Percentiles rank a stretch among this genome's conserved stretches.
Conservation (phyloP, 1,140 invertebrate genomes). For the Branchinecta lynchi region DNA sequence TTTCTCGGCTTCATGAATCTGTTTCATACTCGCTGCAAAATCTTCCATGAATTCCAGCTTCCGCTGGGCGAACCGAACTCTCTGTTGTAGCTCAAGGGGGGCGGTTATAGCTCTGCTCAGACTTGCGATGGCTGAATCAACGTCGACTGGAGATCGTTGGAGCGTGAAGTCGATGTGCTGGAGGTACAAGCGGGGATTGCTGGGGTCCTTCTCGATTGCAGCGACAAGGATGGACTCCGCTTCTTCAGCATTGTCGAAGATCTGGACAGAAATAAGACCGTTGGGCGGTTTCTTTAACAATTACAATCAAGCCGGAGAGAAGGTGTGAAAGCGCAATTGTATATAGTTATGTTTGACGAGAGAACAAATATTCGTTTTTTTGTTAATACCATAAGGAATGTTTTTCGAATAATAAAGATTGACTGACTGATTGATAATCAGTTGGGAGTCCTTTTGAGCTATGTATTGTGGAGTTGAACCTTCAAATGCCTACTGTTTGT, state of each 20-base stretch:
- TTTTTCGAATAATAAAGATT: no score
- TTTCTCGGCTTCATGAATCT: neutral
- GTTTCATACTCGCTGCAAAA: neutral
- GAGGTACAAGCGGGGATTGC: neutral
- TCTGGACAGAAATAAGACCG: neutral
- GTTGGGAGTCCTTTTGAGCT: no score
- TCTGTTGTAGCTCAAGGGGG: neutral
- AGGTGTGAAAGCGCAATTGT: no score
- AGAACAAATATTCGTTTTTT: no score
- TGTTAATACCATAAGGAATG: no score
- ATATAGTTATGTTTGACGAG: no score
- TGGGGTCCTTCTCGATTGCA: neutral
- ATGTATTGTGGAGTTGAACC: no score
- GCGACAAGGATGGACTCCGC: neutral
- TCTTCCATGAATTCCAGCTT: neutral
- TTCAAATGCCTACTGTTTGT: no score
- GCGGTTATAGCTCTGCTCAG: neutral
- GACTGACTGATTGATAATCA: no score
- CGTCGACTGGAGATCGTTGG: neutral
- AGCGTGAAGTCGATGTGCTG: neutral
- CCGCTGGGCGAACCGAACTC: neutral
- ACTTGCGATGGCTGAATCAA: neutral
- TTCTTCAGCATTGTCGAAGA: neutral
- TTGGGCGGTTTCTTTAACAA: no score
- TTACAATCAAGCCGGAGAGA: no score